Conservation (phyloP, 2,797 vertebrate genomes). For the Nannoperca australis region DNA sequence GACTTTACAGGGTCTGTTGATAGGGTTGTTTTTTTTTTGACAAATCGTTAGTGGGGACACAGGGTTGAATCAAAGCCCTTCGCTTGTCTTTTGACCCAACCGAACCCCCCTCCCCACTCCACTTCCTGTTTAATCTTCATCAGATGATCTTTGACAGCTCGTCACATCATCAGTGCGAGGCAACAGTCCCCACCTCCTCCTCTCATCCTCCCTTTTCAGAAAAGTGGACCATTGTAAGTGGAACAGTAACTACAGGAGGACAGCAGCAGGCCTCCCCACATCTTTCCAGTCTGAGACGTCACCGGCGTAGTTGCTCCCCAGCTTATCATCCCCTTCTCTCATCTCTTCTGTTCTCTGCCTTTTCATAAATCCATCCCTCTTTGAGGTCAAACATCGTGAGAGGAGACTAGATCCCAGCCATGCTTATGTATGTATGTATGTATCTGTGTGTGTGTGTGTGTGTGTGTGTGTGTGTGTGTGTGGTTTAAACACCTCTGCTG, state of each 20-base stretch:
- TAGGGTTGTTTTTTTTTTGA: constrained; percentile 24
- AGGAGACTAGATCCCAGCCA: constrained; percentile 6
- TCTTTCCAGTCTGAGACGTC: background rate
- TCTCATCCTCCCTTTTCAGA: constrained; percentile 42
- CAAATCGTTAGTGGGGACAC: constrained; percentile 55
- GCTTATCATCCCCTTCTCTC: constrained; percentile 7
- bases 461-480: constrained; percentile 21
- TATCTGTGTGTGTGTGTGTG: background rate
- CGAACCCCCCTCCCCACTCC: background rate
- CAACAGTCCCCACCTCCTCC: constrained; percentile 34
- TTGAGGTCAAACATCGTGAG: background rate
- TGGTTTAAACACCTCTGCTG: constrained; percentile 38
- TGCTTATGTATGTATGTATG: constrained; percentile 9
- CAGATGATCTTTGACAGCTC: constrained; percentile 59
- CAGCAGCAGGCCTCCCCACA: constrained; percentile 39
- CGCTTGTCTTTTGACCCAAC: constrained; percentile 8
- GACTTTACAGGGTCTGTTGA: constrained; percentile 68
- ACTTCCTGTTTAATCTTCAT: constrained; percentile 55
- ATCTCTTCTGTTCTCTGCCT: background rate
- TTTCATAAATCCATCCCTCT: constrained; percentile 12
- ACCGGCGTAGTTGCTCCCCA: constrained; percentile 1
- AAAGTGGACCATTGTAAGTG: constrained; percentile 26
- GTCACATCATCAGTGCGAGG: constrained; percentile 31
- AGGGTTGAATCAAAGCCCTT: constrained; percentile 67
- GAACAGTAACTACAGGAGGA: constrained; percentile 39